Evolutionary conservation across 2,888 invertebrate genomes (phyloP).

Genomic region (Drosophila anceps): DNA sequence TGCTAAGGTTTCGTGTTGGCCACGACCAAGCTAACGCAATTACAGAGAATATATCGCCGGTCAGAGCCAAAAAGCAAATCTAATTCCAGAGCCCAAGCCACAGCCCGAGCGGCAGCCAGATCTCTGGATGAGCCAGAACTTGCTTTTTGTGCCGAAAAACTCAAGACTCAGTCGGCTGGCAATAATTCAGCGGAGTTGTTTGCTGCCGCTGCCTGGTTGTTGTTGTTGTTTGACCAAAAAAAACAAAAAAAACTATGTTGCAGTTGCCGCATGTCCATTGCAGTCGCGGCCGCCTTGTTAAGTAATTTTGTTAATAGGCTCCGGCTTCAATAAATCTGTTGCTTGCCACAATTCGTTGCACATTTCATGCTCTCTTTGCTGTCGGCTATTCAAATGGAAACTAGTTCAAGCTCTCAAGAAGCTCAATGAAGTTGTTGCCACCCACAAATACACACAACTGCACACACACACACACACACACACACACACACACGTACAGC

Average conservation of each 20-base stretch:
- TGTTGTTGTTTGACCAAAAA: constrained; percentile 50
- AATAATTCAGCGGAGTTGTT: constrained; percentile 69
- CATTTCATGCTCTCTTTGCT: constrained; percentile 79
- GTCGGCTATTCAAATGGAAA: constrained; percentile 71
- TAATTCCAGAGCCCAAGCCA: not conserved
- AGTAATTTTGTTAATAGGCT: constrained; percentile 79
- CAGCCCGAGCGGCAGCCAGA: not conserved
- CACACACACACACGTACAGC: constrained; percentile 18
- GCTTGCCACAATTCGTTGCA: constrained; percentile 80
- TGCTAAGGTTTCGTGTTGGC: constrained; percentile 24
- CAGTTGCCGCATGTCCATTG: constrained; percentile 62
- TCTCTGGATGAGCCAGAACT: constrained; percentile 13
- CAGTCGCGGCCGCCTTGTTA: constrained; percentile 73
- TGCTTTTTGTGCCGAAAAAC: constrained; percentile 59
- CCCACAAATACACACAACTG: constrained; percentile 30
- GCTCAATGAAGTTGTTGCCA: constrained; percentile 65
- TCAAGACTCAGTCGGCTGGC: constrained; percentile 73
- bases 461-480: constrained; percentile 33
- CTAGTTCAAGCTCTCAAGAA: constrained; percentile 69
- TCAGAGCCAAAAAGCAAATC: constrained; percentile 18
- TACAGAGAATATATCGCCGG: constrained; percentile 78
- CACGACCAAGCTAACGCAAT: constrained; percentile 70
- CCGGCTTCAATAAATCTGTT: constrained; percentile 74
- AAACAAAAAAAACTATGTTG: constrained; percentile 31
- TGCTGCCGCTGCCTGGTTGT: constrained; percentile 22